Conservation (phyloP, 2,113 vertebrate species). For the Mesocricetus auratus region DNA sequence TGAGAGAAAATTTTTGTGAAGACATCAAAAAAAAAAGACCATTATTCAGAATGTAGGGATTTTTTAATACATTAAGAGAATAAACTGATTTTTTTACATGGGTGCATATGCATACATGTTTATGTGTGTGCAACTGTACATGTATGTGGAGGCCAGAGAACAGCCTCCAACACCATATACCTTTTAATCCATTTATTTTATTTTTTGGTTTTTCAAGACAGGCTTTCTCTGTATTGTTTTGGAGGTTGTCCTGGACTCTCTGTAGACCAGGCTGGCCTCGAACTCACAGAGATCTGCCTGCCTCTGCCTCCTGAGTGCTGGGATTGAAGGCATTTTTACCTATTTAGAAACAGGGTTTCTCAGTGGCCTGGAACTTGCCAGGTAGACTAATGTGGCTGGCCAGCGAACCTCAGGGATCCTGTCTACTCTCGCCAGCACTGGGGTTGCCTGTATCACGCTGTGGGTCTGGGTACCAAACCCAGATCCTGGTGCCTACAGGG, state of each 20-base stretch:
- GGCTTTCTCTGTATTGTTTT: too few species aligned
- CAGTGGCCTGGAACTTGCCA: not conserved
- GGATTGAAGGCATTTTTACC: too few species aligned
- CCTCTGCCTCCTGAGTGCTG: too few species aligned
- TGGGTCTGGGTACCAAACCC: not conserved
- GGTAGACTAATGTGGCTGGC: not conserved
- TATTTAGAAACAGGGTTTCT: not conserved
- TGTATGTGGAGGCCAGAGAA: not conserved
- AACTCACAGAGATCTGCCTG: too few species aligned
- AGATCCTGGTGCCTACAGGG: not conserved
- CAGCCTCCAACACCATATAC: not conserved
- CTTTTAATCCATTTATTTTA: not conserved
- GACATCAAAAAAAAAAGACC: not conserved
- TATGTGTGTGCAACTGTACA: not conserved
- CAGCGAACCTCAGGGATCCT: not conserved
- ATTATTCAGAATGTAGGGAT: not conserved
- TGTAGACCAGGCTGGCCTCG: too few species aligned
- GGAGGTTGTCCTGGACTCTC: too few species aligned
- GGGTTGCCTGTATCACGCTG: not conserved
- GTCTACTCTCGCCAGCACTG: not conserved
- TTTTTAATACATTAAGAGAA: not conserved
- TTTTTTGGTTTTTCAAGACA: too few species aligned
- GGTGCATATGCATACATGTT: not conserved
- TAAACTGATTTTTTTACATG: not conserved
- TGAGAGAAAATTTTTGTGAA: not conserved